Conservation (phyloP, 2,797 vertebrate species). For the Lepilemur septentrionalis region DNA sequence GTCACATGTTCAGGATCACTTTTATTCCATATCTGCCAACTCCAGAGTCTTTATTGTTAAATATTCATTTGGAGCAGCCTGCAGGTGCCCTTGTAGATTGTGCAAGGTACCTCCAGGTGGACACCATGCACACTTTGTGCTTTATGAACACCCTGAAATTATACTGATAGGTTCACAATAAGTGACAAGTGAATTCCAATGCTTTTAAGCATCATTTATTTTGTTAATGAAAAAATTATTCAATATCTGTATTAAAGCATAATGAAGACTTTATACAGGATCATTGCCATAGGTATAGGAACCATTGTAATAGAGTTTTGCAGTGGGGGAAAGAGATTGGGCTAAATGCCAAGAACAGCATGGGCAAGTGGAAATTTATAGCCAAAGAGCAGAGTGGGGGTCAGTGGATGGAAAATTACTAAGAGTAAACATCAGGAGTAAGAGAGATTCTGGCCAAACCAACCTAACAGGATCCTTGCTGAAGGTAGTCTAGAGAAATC, state of each 20-base stretch:
- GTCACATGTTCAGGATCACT: not conserved
- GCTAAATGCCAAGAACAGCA: not conserved
- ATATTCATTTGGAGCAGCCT: not conserved
- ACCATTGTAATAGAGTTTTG: not conserved
- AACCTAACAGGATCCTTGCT: not conserved
- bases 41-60: not conserved
- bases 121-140: accelerated
- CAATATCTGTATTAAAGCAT: not conserved
- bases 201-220: not conserved
- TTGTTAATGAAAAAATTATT: not conserved
- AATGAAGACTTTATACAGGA: not conserved
- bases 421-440: not conserved
- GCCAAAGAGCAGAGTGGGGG: not conserved
- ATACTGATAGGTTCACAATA: not conserved
- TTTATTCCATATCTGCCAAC: not conserved
- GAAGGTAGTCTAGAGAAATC: not conserved
- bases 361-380: not conserved
- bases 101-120: not conserved
- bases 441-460: not conserved
- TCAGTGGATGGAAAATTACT: not conserved
- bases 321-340: too few species aligned
- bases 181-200: not conserved
- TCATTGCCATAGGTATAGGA: not conserved
- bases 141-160: not conserved
- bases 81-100: not conserved